phyloP scores from a whole-genome alignment of 2,888 invertebrate species.

The Sipunculus nudus region DNA sequence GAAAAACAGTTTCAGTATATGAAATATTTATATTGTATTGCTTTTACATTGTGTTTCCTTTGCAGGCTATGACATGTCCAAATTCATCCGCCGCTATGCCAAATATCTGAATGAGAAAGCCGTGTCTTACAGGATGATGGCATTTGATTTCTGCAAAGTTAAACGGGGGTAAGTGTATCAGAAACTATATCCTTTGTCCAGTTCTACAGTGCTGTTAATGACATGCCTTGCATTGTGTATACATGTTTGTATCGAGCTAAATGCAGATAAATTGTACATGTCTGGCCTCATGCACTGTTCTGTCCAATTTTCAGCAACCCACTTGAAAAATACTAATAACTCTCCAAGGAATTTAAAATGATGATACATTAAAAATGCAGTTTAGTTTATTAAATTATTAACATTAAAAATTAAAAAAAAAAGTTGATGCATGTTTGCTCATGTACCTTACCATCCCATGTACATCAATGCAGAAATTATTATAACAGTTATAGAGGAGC shows the following conservation, averaged over 20 bases:
- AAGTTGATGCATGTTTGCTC: too few species aligned
- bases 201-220: constrained; percentile 5
- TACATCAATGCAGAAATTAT: too few species aligned
- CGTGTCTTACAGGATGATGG: constrained; percentile 96
- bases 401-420: too few species aligned
- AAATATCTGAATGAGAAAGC: constrained; percentile 99
- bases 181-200: background rate
- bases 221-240: background rate
- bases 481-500: too few species aligned
- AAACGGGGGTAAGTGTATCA: constrained; percentile 92
- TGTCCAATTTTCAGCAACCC: too few species aligned
- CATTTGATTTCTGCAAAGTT: constrained; percentile 99
- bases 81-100: constrained; percentile 97
- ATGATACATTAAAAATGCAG: too few species aligned
- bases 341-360: too few species aligned
- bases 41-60: constrained; percentile 25
- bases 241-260: background rate
- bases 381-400: too few species aligned
- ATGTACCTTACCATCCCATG: too few species aligned
- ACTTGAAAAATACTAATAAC: too few species aligned
- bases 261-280: too few species aligned
- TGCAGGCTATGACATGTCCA: constrained; percentile 98
- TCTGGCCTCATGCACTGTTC: too few species aligned
- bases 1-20: background rate
- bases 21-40: background rate